Percentiles rank a stretch among this genome's conserved stretches.
phyloP scores from a whole-genome alignment of 2,888 invertebrate genomes.

The Andricus curvator region DNA sequence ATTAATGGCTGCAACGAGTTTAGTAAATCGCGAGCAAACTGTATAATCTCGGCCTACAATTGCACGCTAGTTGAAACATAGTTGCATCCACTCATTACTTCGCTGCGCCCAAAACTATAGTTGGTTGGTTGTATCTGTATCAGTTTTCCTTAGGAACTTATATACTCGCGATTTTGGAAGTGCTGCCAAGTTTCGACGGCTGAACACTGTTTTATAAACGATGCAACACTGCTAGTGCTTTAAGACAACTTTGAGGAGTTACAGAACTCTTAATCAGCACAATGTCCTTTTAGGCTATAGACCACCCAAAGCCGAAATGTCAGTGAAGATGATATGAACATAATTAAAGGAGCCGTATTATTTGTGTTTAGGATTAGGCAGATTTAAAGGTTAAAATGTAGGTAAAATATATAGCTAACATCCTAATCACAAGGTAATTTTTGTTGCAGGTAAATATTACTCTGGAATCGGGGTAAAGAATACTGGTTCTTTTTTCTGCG shows the following conservation, averaged over 20 bases:
- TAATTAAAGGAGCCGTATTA: too few relatives aligned
- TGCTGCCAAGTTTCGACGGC: constrained; percentile 27
- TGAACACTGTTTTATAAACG: constrained; percentile 26
- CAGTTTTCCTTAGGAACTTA: constrained; percentile 7
- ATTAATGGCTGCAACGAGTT: constrained; percentile 6
- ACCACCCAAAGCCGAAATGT: too few relatives aligned
- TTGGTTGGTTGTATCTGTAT: constrained; percentile 22
- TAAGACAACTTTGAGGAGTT: constrained; percentile 18
- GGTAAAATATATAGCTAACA: too few relatives aligned
- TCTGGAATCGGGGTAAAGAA: too few relatives aligned
- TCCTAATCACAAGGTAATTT: too few relatives aligned
- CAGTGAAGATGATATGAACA: too few relatives aligned
- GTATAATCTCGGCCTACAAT: background rate
- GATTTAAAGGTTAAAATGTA: too few relatives aligned
- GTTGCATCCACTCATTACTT: background rate
- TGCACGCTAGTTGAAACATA: background rate
- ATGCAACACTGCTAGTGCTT: constrained; percentile 23
- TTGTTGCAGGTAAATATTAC: too few relatives aligned
- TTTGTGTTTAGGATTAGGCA: too few relatives aligned
- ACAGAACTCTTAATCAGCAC: constrained; percentile 28
- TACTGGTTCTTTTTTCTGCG: too few relatives aligned
- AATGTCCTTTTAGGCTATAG: background rate
- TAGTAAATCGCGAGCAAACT: background rate
- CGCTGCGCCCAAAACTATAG: background rate
- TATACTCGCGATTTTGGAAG: constrained; percentile 13